phyloP scores from a whole-genome alignment of 2,797 vertebrate species.

The Hoplostethus mediterraneus region DNA sequence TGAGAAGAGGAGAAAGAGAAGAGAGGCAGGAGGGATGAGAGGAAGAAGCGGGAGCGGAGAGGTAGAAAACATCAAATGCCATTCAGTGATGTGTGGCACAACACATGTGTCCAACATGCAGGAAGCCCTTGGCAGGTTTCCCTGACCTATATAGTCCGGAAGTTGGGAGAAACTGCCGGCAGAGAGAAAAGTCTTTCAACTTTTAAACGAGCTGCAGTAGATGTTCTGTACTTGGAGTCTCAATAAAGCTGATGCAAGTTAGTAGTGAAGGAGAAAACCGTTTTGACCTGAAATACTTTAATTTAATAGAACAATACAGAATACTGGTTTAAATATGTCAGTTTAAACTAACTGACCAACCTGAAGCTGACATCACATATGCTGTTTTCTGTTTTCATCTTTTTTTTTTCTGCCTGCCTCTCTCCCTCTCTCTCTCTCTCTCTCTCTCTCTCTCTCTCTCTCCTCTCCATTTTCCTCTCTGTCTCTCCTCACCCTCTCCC shows the following conservation, averaged over 20 bases:
- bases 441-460: slow-evolving; percentile 4
- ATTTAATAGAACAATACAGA: too few species aligned
- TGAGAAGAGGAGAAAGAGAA: slow-evolving; percentile 49
- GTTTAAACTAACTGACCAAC: not conserved
- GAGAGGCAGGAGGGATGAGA: slow-evolving; percentile 52
- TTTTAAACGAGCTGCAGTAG: slow-evolving; percentile 77
- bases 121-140: slow-evolving; percentile 76
- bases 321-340: not conserved
- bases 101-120: slow-evolving; percentile 81
- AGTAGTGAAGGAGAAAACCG: slow-evolving; percentile 9
- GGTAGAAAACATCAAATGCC: slow-evolving; percentile 78
- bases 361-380: not conserved
- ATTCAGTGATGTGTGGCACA: slow-evolving; percentile 72
- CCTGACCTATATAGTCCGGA: slow-evolving; percentile 79
- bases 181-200: slow-evolving; percentile 74
- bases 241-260: slow-evolving; percentile 66
- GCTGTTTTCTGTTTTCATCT: not conserved
- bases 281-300: too few species aligned
- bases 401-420: not conserved
- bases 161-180: slow-evolving; percentile 72
- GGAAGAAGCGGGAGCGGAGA: slow-evolving; percentile 57
- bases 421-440: not conserved
- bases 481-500: slow-evolving; percentile 28
- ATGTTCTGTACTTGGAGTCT: slow-evolving; percentile 72
- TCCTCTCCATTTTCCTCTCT: not conserved